phyloP scores from a whole-genome alignment of 2,888 invertebrate species.

The Rugalucina vietnamica region DNA sequence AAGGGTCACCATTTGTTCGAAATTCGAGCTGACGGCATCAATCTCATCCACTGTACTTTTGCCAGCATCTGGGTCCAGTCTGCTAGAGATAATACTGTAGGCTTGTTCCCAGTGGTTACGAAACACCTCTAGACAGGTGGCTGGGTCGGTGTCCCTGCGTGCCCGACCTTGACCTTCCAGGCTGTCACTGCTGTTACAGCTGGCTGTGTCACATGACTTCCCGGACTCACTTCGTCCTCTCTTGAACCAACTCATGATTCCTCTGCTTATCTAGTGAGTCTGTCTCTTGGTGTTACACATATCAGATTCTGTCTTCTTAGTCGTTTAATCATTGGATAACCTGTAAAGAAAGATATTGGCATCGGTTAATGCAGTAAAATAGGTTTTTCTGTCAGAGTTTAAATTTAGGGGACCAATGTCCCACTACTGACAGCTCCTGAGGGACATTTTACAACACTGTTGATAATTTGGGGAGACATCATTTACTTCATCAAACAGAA shows the following conservation, averaged over 20 bases:
- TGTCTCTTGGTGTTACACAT: no score
- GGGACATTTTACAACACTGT: no score
- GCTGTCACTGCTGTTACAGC: constrained; percentile 52
- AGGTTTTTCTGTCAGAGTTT: no score
- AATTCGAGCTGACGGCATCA: constrained; percentile 94
- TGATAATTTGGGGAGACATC: no score
- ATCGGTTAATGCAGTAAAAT: no score
- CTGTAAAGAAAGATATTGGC: no score
- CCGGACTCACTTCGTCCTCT: constrained; percentile 65
- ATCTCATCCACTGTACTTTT: constrained; percentile 89
- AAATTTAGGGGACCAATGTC: no score
- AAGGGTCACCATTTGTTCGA: constrained; percentile 95
- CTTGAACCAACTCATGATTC: constrained; percentile 78
- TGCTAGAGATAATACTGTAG: constrained; percentile 87
- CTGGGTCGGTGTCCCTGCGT: constrained; percentile 86
- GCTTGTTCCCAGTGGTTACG: constrained; percentile 98
- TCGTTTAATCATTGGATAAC: no score
- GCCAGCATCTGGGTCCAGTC: constrained; percentile 41
- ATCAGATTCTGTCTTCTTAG: no score
- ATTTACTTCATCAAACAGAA: no score
- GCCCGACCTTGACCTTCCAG: constrained; percentile 46
- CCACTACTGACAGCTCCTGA: no score
- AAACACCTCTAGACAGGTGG: constrained; percentile 95
- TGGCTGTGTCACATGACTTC: constrained; percentile 53
- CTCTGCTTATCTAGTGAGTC: no score